These are phyloP conservation scores for Cyphomyrus plagiostoma DNA, from an alignment of 2,113 vertebrate genomes.

Conservation along the genomic window DNA sequence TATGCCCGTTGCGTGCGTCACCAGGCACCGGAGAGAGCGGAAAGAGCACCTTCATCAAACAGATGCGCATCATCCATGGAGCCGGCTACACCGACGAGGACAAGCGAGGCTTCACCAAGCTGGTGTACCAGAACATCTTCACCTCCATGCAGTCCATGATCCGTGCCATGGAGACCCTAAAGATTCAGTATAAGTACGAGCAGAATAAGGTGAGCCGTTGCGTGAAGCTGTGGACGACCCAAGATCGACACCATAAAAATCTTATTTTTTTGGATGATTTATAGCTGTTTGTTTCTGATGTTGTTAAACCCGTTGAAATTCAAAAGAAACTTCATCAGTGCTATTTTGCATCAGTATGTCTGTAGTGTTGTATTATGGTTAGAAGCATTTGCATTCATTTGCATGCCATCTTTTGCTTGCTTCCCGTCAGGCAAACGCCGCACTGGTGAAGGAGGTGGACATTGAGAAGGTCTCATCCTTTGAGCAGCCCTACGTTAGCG, in stretches of 20 bases:
- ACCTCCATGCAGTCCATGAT: constrained; percentile 76
- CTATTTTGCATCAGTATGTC: too few species aligned
- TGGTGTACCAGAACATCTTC: constrained; percentile 83
- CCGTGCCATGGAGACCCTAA: constrained; percentile 71
- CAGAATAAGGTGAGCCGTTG: constrained; percentile 67
- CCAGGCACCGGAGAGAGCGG: constrained; percentile 83
- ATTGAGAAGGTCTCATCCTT: constrained; percentile 72
- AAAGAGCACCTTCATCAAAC: constrained; percentile 89
- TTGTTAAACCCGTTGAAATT: neutral
- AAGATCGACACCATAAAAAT: too few species aligned
- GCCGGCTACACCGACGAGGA: constrained; percentile 79
- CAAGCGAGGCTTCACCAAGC: constrained; percentile 68
- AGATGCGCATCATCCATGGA: constrained; percentile 88
- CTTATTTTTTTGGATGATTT: neutral
- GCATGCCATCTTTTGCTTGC: neutral
- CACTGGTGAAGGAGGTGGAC: constrained; percentile 72
- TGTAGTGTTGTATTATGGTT: neutral
- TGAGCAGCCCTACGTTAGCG: constrained; percentile 51
- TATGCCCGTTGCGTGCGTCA: neutral
- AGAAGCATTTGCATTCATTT: neutral
- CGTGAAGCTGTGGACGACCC: neutral
- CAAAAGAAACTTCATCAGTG: neutral
- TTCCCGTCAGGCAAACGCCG: constrained; percentile 63
- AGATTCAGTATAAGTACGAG: constrained; percentile 68
- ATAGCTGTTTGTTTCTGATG: neutral